phyloP scores from a whole-genome alignment of 2,888 invertebrate species.

The Stenodema calcarata region DNA sequence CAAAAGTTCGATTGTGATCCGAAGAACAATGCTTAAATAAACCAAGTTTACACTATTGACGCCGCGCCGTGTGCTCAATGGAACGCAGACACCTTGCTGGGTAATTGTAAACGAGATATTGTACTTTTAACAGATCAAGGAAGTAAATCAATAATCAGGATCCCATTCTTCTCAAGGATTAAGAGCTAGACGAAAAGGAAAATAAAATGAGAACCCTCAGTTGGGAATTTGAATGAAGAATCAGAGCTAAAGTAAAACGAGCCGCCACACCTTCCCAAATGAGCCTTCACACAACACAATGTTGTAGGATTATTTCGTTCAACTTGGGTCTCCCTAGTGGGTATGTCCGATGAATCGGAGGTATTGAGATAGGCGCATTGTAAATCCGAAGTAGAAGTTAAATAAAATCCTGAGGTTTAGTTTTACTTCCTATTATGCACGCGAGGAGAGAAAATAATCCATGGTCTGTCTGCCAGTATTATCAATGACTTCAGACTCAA shows the following conservation, averaged over 20 bases:
- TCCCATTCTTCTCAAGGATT: conserved; percentile 16
- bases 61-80: conserved; percentile 15
- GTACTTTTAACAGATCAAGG: conserved; percentile 20
- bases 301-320: not conserved
- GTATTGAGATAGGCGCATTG: not conserved
- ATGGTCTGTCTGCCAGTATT: no score
- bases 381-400: no score
- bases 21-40: conserved; percentile 48
- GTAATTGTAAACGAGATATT: conserved; percentile 30
- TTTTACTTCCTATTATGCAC: no score
- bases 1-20: conserved; percentile 35
- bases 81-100: not conserved
- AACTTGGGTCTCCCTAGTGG: not conserved
- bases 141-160: conserved; percentile 30
- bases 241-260: not conserved
- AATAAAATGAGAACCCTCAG: not conserved
- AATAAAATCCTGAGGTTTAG: no score
- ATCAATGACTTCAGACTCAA: no score
- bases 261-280: not conserved
- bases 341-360: not conserved
- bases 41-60: conserved; percentile 47
- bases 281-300: not conserved
- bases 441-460: no score
- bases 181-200: not conserved
- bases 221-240: conserved; percentile 17